These are phyloP conservation scores for Lepus townsendii DNA, from an alignment of 2,797 vertebrate genomes.

Conservation along the genomic window DNA sequence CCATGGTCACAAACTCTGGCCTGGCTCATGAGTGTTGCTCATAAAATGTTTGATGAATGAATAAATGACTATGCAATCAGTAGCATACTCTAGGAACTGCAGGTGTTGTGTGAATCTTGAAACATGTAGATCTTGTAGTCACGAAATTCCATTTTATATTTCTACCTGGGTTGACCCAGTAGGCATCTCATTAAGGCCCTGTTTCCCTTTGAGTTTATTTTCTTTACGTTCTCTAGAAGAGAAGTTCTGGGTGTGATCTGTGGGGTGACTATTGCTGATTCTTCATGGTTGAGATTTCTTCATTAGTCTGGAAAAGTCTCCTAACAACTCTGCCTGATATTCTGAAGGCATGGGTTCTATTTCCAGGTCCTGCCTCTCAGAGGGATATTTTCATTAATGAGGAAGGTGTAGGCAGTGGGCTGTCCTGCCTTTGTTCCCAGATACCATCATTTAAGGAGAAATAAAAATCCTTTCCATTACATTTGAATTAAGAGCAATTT, in stretches of 20 bases:
- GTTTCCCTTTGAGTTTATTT: neutral
- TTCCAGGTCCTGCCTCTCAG: conserved; percentile 49
- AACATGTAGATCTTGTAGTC: neutral
- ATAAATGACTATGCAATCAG: neutral
- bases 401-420: conserved; percentile 49
- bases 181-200: neutral
- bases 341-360: conserved; percentile 49
- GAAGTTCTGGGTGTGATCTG: conserved; percentile 20
- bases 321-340: conserved; percentile 27
- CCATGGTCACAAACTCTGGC: neutral
- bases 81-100: neutral
- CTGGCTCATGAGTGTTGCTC: neutral
- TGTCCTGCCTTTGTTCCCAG: conserved; percentile 59
- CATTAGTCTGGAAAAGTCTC: conserved; percentile 58
- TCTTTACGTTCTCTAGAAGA: conserved; percentile 35
- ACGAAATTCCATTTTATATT: conserved; percentile 1
- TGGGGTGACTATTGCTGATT: neutral
- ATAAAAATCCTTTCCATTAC: conserved; percentile 69
- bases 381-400: conserved; percentile 60
- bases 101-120: neutral
- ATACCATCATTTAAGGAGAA: conserved; percentile 53
- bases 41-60: conserved; percentile 26
- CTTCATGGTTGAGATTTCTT: conserved; percentile 45
- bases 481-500: conserved; percentile 54
- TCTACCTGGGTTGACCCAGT: neutral